Evolutionary conservation across 2,113 vertebrate species (phyloP).

Genomic region (Tetrax tetrax): DNA sequence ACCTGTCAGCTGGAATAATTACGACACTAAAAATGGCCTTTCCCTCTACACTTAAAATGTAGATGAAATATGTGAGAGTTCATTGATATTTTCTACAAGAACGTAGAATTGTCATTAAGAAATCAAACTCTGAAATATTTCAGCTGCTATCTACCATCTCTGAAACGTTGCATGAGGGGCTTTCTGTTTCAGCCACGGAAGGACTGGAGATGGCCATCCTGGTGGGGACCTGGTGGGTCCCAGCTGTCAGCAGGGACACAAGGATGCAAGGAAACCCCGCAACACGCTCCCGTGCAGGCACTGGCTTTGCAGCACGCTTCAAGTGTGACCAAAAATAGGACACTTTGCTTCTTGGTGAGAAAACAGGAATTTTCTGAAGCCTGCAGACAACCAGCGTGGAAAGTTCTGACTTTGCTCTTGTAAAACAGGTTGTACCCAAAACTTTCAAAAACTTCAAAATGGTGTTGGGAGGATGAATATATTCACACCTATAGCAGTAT

Average conservation of each 20-base stretch:
- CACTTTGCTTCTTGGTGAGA: neutral
- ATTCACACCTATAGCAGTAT: neutral
- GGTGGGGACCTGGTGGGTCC: too few relatives aligned
- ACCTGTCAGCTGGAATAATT: constrained; percentile 1
- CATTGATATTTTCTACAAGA: constrained; percentile 20
- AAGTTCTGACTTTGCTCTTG: neutral
- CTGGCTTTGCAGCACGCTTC: neutral
- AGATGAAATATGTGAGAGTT: constrained; percentile 35
- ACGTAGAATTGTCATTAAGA: neutral
- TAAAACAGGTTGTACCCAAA: neutral
- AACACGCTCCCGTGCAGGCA: accelerated
- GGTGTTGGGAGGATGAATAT: neutral
- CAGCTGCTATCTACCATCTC: neutral
- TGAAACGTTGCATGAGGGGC: accelerated
- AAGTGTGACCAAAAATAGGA: neutral
- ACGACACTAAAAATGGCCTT: constrained; percentile 24
- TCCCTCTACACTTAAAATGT: neutral
- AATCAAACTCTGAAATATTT: constrained; percentile 3
- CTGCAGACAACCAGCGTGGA: neutral
- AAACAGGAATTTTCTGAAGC: neutral
- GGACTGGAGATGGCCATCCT: neutral
- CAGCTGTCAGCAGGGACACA: accelerated
- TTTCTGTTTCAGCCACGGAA: neutral
- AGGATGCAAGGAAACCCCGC: neutral
- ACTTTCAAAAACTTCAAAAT: neutral